Base-by-base conservation (phyloP, 2,113 vertebrate genomes). In the Oryzias melastigma region DNA sequence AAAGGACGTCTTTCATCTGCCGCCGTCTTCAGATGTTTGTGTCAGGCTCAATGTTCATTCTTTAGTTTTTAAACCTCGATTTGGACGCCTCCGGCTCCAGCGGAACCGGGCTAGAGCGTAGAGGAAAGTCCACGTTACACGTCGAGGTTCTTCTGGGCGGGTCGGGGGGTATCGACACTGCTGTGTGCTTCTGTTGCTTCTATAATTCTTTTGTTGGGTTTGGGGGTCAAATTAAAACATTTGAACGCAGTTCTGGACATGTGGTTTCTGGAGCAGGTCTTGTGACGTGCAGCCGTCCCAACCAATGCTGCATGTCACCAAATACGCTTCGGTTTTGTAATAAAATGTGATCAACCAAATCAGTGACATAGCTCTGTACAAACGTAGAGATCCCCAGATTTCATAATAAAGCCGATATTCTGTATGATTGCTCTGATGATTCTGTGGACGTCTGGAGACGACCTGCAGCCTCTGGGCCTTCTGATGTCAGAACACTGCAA, bases 351-450 rank as follows among this genome's bases (percentile, higher is more conserved):
- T 65, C 62, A 67, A 67, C 24, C 20, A 69, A 71, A 73, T 88
- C 92, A 93, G 86, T 88, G 89, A 83, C 85, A 88, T 82, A 77
- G 83, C 82, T 82, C 88, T 93, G 90, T 90, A 87, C 87, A 93
- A 90, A 87, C 94, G 92, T 93, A 92, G 93, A 92, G 92, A 92
- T 87, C 91, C 89, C 91, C 93, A 91, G 86, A 88, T 95, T 97
- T 94, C 91, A 92, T 93, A 95, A 91, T 94, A 94, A 96, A 97
- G 77, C 79, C 88, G 90, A 89, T 87, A 90, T 95, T 96, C 93
- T 96, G 91, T 93, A 91, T 89, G 91, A 91, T 13, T 60, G 52
- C 58, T 43, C 44, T 7, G 20, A 29, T 50, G 65, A 78, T 56
- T 75, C 54, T 76, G 19, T 76, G 2, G 53, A 67, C 16, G 0